Evolutionary conservation across 37 sponge, comb jelly and placozoan species (phyloP).

Genomic region (Halisarca cf. caerulea): DNA sequence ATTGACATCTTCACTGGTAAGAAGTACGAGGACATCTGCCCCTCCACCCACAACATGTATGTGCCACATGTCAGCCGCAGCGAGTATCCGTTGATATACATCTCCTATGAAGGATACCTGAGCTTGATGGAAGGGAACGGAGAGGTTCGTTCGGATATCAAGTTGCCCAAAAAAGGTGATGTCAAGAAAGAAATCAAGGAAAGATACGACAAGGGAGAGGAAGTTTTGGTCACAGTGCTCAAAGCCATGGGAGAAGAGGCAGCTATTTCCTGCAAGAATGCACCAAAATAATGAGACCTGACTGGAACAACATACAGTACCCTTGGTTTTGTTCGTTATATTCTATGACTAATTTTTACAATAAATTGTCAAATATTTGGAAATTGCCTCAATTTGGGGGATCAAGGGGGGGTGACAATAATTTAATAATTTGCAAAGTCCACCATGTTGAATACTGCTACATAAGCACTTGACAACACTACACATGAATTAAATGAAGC

Average conservation of each 20-base stretch:
- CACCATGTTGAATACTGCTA: too few species aligned
- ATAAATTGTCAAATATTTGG: too few species aligned
- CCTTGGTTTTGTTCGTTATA: too few species aligned
- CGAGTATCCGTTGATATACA: constrained; percentile 86
- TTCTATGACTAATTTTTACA: too few species aligned
- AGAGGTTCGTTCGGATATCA: constrained; percentile 70
- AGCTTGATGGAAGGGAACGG: constrained; percentile 78
- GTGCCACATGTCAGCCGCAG: constrained; percentile 80
- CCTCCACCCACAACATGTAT: constrained; percentile 94
- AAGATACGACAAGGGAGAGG: constrained; percentile 58
- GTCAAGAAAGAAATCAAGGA: constrained; percentile 75
- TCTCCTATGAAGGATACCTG: constrained; percentile 72
- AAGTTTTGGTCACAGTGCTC: constrained; percentile 80
- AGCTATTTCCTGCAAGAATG: constrained; percentile 74
- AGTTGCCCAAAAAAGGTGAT: constrained; percentile 84
- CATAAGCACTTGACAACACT: too few species aligned
- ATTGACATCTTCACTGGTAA: constrained; percentile 92
- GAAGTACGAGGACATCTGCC: constrained; percentile 97
- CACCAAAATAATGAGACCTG: constrained; percentile 31
- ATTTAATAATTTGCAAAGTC: too few species aligned
- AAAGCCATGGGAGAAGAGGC: constrained; percentile 78
- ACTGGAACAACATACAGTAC: too few species aligned
- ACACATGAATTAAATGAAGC: too few species aligned
- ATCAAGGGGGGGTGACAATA: too few species aligned
- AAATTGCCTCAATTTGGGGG: too few species aligned